A percentile compares a stretch with the other conserved stretches of the same genome.
Conservation (phyloP, 2,113 vertebrate genomes). For the Pleuronectes platessa region DNA sequence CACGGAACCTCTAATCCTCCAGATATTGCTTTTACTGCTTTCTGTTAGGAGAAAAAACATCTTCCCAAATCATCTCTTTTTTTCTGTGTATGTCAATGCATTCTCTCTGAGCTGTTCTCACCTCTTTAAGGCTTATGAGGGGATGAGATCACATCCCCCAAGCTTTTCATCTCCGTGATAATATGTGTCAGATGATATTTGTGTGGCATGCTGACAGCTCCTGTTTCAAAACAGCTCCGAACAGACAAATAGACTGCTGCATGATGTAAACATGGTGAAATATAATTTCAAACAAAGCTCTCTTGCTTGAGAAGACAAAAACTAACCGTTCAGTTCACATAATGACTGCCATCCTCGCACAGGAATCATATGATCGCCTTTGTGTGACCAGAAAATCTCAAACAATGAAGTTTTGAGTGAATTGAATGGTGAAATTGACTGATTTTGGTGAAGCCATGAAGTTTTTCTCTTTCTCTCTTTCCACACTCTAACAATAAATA, state of each 20-base stretch:
- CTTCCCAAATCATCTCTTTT: slow-evolving; percentile 32
- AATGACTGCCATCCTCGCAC: neutral
- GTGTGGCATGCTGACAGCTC: slow-evolving; percentile 48
- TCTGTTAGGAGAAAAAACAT: slow-evolving; percentile 29
- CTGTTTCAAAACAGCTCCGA: slow-evolving; percentile 38
- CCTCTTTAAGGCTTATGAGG: slow-evolving; percentile 51
- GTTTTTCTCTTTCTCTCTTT: neutral
- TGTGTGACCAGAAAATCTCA: too few species aligned
- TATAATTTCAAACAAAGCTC: slow-evolving; percentile 33
- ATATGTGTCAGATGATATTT: slow-evolving; percentile 47
- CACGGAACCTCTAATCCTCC: slow-evolving; percentile 57
- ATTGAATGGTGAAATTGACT: too few species aligned
- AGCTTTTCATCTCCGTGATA: slow-evolving; percentile 63
- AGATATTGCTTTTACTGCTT: slow-evolving; percentile 58
- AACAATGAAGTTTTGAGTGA: too few species aligned
- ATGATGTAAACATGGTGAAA: slow-evolving; percentile 63
- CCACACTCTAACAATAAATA: neutral
- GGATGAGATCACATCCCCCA: slow-evolving; percentile 50
- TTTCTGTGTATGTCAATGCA: slow-evolving; percentile 37
- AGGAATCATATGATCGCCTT: too few species aligned
- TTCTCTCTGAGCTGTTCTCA: slow-evolving; percentile 32
- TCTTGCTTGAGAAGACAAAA: slow-evolving; percentile 6
- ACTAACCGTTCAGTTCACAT: neutral
- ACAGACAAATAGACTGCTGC: slow-evolving; percentile 25
- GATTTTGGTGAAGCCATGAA: too few species aligned